Percentiles rank a stretch among this genome's conserved stretches.
phyloP scores from a whole-genome alignment of 2,797 vertebrate species.

The Pipistrellus nathusii region DNA sequence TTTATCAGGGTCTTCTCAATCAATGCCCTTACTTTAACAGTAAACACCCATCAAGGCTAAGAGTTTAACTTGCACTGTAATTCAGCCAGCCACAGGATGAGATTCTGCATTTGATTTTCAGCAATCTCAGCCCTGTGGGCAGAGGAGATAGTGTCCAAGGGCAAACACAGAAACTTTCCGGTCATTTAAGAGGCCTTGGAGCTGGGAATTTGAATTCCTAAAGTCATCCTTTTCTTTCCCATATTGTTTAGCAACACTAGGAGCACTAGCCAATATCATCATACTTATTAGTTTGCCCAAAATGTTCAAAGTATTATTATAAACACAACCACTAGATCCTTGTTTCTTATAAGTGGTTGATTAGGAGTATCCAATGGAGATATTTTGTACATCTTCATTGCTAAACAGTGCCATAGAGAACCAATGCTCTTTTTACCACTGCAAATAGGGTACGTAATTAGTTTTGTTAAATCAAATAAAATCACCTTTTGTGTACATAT shows the following conservation, averaged over 20 bases:
- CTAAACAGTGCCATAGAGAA: neutral
- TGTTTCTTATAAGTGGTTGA: neutral
- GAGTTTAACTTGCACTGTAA: neutral
- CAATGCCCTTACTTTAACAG: neutral
- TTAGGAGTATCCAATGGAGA: neutral
- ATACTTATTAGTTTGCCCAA: neutral
- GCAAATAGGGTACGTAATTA: neutral
- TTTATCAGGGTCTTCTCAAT: neutral
- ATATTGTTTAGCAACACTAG: neutral
- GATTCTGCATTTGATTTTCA: neutral
- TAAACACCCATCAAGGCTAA: neutral
- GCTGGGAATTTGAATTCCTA: neutral
- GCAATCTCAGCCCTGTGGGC: neutral
- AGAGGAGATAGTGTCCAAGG: neutral
- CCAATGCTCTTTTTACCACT: neutral
- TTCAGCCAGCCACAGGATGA: neutral
- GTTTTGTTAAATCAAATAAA: neutral
- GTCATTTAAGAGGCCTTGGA: neutral
- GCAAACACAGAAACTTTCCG: neutral
- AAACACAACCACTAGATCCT: neutral
- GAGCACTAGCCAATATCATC: neutral
- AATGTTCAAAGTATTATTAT: neutral
- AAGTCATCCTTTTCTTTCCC: neutral
- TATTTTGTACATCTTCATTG: neutral
- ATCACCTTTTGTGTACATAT: neutral